Evolutionary conservation across 2,888 invertebrate species (phyloP), one percentile per base, ranked within the genome.

Genomic region (Erebia palarica): DNA sequence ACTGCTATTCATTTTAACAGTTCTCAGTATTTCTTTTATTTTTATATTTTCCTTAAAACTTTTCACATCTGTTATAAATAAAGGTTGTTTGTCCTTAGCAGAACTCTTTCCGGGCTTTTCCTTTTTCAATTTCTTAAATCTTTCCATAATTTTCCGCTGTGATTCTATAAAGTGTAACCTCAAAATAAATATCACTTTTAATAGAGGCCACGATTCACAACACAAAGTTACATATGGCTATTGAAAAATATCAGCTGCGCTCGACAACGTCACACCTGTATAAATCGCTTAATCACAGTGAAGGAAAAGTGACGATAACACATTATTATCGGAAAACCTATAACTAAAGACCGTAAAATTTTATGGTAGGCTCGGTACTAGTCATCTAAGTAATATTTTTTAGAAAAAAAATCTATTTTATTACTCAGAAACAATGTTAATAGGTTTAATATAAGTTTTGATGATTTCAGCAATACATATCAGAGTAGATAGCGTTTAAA

Each of bases 1-100:
- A 75, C 90, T 91, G 65, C 88, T 91, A 64, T 89, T 92, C 87
- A 91, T 91, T 84, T 91, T 92, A 0, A 92, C 92, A 10, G 87
- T 90, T 75, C 89, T 82, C 63, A 92, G 81, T 71, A 92, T 91
- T 76, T 92, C 91, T 73, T 87, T 90, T 65, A 92, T 91, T 84
- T 91, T 91, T 0, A 90, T 78, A 77, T 90, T 91, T 78, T 91
- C 92, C 75, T 88, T 91, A 9, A 90, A 84, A 53, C 85, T 83
- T 76, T 89, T 92, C 0, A 90, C 84, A 68, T 92, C 92, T 10
- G 84, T 79, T 69, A 84, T 84, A 74, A 86, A 86, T n/a, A 81
- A 72, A 3, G 82, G 76, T 21, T 83, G 74, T 75, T 85, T 87
- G 18, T 87, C 88, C 75, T 83, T 88, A 60, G 84, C 84, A 1